phyloP scores from a whole-genome alignment of 2,113 vertebrate genomes.

The Dicentrarchus labrax region DNA sequence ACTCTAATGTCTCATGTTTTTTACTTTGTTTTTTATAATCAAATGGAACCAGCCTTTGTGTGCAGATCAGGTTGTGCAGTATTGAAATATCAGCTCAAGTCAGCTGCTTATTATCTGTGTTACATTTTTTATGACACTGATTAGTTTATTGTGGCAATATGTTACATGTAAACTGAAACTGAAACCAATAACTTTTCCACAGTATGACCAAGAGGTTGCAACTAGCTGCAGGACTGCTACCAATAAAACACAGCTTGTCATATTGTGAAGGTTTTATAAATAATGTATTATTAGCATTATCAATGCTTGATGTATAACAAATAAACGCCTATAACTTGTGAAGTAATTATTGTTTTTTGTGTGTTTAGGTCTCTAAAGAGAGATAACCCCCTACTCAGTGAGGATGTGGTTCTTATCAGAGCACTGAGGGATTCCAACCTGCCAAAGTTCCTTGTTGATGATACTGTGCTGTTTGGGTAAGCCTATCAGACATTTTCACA shows the following conservation, averaged over 20 bases:
- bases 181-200: not conserved
- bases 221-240: not conserved
- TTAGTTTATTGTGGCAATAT: too few relatives aligned
- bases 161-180: too few relatives aligned
- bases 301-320: not conserved
- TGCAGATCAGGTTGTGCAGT: not conserved
- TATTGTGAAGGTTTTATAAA: too few relatives aligned
- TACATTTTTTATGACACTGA: not conserved
- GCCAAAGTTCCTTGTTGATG: slow-evolving; percentile 90
- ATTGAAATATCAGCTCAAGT: slow-evolving; percentile 16
- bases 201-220: not conserved
- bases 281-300: too few relatives aligned
- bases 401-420: slow-evolving; percentile 90
- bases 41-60: not conserved
- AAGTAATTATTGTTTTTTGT: slow-evolving; percentile 17
- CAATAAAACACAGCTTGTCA: not conserved
- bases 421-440: slow-evolving; percentile 91
- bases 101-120: slow-evolving; percentile 10
- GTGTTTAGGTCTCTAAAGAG: slow-evolving; percentile 87
- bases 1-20: slow-evolving; percentile 13
- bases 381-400: slow-evolving; percentile 86
- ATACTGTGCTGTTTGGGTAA: slow-evolving; percentile 88
- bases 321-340: not conserved
- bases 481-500: not conserved
- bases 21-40: slow-evolving; percentile 6